A percentile compares a stretch with the other conserved stretches of the same genome.
phyloP scores from a whole-genome alignment of 2,113 vertebrate genomes.

The Atlantisia rogersi region DNA sequence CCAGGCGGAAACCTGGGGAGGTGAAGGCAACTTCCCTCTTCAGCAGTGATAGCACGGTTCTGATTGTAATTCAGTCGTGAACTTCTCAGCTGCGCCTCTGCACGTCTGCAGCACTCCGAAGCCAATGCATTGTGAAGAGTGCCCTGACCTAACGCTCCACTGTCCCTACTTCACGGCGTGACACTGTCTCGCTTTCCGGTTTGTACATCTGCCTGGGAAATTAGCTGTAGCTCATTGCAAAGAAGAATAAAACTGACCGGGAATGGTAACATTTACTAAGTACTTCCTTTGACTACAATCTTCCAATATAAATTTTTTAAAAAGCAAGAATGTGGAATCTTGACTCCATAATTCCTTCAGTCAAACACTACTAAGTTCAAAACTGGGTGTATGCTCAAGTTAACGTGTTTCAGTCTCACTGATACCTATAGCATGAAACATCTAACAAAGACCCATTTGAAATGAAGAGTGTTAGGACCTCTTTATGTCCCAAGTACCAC shows the following conservation, averaged over 20 bases:
- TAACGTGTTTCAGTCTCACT: background rate
- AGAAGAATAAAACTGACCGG: background rate
- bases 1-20: background rate
- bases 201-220: constrained; percentile 37
- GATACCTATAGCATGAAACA: background rate
- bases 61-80: constrained; percentile 28
- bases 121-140: constrained; percentile 40
- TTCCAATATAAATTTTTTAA: background rate
- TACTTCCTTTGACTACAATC: background rate
- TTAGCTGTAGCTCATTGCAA: background rate
- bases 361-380: background rate
- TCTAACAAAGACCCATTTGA: background rate
- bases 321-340: background rate
- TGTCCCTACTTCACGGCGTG: background rate
- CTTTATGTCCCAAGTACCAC: background rate
- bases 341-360: background rate
- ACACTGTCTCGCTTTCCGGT: background rate
- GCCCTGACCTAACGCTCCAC: constrained; percentile 40
- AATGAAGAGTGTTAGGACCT: background rate
- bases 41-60: background rate
- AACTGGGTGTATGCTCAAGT: background rate
- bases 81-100: constrained; percentile 42
- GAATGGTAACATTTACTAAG: background rate
- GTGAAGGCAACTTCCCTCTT: background rate
- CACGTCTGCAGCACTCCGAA: constrained; percentile 54